Conservation (phyloP, 2,888 invertebrate species). For the Petrolisthes manimaculis region DNA sequence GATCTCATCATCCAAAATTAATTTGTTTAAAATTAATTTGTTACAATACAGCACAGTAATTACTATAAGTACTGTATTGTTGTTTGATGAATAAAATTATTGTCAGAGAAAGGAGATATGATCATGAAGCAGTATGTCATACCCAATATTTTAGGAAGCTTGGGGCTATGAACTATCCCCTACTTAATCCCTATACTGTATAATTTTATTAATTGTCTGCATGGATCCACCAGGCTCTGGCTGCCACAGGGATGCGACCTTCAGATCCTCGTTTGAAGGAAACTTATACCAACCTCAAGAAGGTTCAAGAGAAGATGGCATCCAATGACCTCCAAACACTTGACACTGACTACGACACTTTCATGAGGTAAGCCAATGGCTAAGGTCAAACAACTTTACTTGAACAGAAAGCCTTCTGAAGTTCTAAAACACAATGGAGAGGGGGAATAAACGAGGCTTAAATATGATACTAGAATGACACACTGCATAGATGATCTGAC, state of each 20-base stretch:
- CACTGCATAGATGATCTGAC: neutral
- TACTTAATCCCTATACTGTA: neutral
- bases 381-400: neutral
- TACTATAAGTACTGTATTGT: too few species aligned
- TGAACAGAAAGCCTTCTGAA: neutral
- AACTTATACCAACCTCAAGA: slow-evolving; percentile 56
- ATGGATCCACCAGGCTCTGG: slow-evolving; percentile 48
- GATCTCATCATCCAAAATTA: too few species aligned
- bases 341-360: slow-evolving; percentile 61
- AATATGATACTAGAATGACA: neutral
- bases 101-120: too few species aligned
- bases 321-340: slow-evolving; percentile 38
- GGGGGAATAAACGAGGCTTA: neutral
- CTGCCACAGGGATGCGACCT: slow-evolving; percentile 59
- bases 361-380: slow-evolving; percentile 57
- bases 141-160: neutral
- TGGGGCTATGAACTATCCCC: neutral
- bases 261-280: slow-evolving; percentile 64
- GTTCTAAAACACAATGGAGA: neutral
- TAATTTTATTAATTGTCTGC: neutral
- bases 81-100: too few species aligned
- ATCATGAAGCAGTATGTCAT: too few species aligned
- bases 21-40: too few species aligned
- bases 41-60: too few species aligned
- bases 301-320: slow-evolving; percentile 44